Percentiles rank a stretch among this genome's conserved stretches.
These are phyloP conservation scores for Chymomyza caudatula DNA, from an alignment of 2,888 invertebrate genomes.

Conservation along the genomic window DNA sequence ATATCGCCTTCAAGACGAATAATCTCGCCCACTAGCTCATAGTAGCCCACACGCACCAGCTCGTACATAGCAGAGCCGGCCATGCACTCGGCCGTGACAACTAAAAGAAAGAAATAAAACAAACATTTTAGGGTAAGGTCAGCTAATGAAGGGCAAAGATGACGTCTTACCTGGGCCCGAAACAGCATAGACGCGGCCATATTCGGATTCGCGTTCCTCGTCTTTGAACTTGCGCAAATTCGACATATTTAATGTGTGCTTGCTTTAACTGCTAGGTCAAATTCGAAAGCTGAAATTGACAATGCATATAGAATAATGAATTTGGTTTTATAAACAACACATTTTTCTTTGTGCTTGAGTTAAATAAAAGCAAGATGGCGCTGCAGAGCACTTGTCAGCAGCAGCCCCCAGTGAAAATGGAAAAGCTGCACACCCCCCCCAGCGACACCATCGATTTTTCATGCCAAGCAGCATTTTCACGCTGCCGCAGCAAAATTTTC, in stretches of 20 bases:
- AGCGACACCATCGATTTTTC: constrained; percentile 58
- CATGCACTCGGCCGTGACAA: constrained; percentile 99
- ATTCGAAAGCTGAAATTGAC: constrained; percentile 5
- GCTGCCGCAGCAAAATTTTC: constrained; percentile 22
- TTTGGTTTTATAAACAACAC: constrained; percentile 53
- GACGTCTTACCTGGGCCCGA: constrained; percentile 92
- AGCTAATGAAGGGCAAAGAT: constrained; percentile 42
- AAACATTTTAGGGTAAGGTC: constrained; percentile 21
- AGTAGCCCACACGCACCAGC: constrained; percentile 97
- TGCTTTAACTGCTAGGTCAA: not conserved
- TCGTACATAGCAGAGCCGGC: constrained; percentile 99
- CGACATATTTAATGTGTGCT: constrained; percentile 54
- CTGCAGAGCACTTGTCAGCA: constrained; percentile 41
- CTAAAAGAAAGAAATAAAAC: constrained; percentile 80
- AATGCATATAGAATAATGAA: not conserved
- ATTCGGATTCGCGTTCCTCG: constrained; percentile 90
- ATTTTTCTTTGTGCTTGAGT: constrained; percentile 28
- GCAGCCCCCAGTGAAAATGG: constrained; percentile 49
- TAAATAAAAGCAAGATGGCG: constrained; percentile 49
- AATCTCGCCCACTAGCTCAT: constrained; percentile 98
- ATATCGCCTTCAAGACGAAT: constrained; percentile 99
- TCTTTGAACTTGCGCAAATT: constrained; percentile 78
- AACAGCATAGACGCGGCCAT: constrained; percentile 97
- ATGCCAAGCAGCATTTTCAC: constrained; percentile 45
- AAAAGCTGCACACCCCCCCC: constrained; percentile 56